These are phyloP conservation scores for Cynocephalus volans DNA, from an alignment of 2,113 vertebrate species.

Conservation along the genomic window DNA sequence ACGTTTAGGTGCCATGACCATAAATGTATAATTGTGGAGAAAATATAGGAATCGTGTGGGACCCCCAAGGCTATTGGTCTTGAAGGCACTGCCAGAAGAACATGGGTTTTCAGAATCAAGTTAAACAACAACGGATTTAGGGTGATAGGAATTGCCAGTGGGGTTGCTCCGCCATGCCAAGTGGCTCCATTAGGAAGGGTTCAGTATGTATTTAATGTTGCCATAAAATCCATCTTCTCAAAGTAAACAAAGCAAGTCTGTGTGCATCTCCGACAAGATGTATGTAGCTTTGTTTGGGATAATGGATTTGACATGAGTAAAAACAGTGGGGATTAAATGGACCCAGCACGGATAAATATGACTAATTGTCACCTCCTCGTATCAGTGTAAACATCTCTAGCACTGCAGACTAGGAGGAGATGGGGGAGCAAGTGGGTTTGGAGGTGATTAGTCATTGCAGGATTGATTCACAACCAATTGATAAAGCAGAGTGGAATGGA, in stretches of 20 bases:
- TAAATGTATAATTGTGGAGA: neutral
- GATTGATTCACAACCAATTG: slow-evolving; percentile 61
- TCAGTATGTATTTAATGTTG: slow-evolving; percentile 88
- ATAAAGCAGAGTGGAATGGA: neutral
- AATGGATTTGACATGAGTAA: slow-evolving; percentile 89
- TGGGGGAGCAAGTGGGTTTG: neutral
- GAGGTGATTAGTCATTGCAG: neutral
- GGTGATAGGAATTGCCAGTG: slow-evolving; percentile 73
- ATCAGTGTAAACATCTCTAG: slow-evolving; percentile 77
- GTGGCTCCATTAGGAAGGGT: slow-evolving; percentile 86
- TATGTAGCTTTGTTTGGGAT: slow-evolving; percentile 89
- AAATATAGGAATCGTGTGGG: neutral
- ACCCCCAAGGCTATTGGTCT: neutral
- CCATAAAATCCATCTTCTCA: slow-evolving; percentile 86
- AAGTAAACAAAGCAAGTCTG: slow-evolving; percentile 88
- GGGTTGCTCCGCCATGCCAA: slow-evolving; percentile 79
- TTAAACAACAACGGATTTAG: slow-evolving; percentile 71
- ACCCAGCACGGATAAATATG: slow-evolving; percentile 84
- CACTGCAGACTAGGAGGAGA: slow-evolving; percentile 60
- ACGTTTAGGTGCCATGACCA: neutral
- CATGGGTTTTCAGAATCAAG: slow-evolving; percentile 60
- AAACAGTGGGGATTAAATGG: slow-evolving; percentile 87
- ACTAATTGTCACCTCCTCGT: slow-evolving; percentile 87
- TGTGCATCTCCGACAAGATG: slow-evolving; percentile 83
- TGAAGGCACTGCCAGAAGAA: neutral